Evolutionary conservation across 2,797 vertebrate genomes (phyloP), one percentile per base, ranked within the genome.

Genomic region (Urophycis tenuis): DNA sequence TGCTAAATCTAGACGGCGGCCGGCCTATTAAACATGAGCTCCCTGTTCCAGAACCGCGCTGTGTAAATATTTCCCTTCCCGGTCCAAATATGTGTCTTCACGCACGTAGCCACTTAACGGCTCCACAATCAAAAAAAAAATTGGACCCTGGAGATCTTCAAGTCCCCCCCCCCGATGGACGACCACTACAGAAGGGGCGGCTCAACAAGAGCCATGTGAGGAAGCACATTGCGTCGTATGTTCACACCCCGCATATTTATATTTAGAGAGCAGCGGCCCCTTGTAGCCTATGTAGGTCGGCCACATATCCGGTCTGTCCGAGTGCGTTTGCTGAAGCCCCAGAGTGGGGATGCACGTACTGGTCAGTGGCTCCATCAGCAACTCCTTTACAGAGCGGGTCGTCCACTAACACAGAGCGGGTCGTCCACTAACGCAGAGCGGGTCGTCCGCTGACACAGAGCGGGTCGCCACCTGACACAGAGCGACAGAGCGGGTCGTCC

Each of bases 101-200:
- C 70, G 83, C 87, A 89, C 80, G 82, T 89, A 88, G 74, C 72
- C 84, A 45, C 71, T 19, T 77, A 60, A 60, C 72, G 30, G 82
- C 80, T 84, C 82, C n/a, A n/a, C n/a, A n/a, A n/a, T n/a, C n/a
- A n/a, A n/a, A n/a, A 14, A 78, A 71, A 83, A 75, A 81, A 86
- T 83, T 71, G 39, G 75, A 83, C 84, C 74, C 15, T 74, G 71
- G 80, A 80, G 84, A 33, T 81, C 75, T 72, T 17, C 53, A 36
- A 78, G 74, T 87, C 84, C 85, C 84, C 75, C 69, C 84, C 85
- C 84, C 75, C 69, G 85, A 78, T 60, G 41, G 77, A 74, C 83
- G 78, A 82, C 75, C 45, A 73, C 53, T 60, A 67, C 60, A 67
- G 60, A 29, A 53, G 80, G 76, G 74, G 71, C 75, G 74, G 71